A percentile compares a stretch with the other conserved stretches of the same genome.
Conservation (phyloP, 2,113 vertebrate genomes). For the Gorsachius goisagi region DNA sequence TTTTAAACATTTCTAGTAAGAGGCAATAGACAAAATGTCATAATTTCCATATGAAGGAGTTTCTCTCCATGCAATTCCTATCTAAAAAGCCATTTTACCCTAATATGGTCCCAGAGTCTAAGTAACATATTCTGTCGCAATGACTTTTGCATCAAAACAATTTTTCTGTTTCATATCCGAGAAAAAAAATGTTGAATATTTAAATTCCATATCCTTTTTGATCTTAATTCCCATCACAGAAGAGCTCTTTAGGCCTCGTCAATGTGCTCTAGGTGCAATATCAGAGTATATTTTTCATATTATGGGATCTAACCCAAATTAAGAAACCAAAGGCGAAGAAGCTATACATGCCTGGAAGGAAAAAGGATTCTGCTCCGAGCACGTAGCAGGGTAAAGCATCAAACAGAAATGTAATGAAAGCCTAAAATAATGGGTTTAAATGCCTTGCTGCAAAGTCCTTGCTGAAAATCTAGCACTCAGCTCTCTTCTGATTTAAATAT, state of each 20-base stretch:
- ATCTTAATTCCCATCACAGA: constrained; percentile 64
- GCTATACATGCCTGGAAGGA: constrained; percentile 20
- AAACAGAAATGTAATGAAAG: not conserved
- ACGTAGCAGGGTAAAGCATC: not conserved
- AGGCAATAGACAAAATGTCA: constrained; percentile 60
- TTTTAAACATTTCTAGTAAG: constrained; percentile 52
- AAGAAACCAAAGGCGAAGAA: constrained; percentile 47
- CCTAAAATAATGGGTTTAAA: not conserved
- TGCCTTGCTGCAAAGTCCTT: not conserved
- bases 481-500: not conserved
- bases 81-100: constrained; percentile 48
- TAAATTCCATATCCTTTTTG: constrained; percentile 62
- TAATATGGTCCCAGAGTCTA: constrained; percentile 35
- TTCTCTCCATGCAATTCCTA: constrained; percentile 12
- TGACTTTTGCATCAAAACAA: constrained; percentile 62
- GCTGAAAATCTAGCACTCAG: not conserved
- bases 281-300: constrained; percentile 43
- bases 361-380: constrained; percentile 4
- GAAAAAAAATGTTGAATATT: constrained; percentile 60
- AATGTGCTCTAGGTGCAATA: constrained; percentile 58
- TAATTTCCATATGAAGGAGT: constrained; percentile 63
- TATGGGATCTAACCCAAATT: constrained; percentile 59
- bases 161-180: constrained; percentile 50
- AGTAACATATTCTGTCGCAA: constrained; percentile 53
- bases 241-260: constrained; percentile 52